Conservation (phyloP, 2,797 vertebrate species). For the Neosilurus mollespiculum region DNA sequence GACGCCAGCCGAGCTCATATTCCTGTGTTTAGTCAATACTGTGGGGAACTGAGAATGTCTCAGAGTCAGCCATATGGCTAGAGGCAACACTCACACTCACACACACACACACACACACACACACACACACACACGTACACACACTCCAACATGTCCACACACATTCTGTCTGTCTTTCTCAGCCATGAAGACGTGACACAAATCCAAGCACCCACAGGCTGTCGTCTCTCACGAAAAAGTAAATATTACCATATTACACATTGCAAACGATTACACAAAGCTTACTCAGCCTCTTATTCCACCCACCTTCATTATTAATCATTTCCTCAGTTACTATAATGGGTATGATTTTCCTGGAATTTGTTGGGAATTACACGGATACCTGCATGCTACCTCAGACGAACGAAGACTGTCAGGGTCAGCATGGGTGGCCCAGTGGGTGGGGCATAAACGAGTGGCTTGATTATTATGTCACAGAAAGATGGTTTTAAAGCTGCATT, state of each 20-base stretch:
- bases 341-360: constrained; percentile 64
- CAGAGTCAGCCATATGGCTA: constrained; percentile 57
- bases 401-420: not conserved
- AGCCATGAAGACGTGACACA: constrained; percentile 66
- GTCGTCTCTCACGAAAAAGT: constrained; percentile 66
- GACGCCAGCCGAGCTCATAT: constrained; percentile 36
- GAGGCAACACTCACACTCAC: constrained; percentile 30
- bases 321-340: constrained; percentile 64
- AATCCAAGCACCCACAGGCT: constrained; percentile 62
- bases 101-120: constrained; percentile 30
- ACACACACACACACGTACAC: constrained; percentile 60
- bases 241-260: constrained; percentile 70
- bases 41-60: constrained; percentile 60
- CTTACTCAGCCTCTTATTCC: constrained; percentile 56
- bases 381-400: constrained; percentile 23
- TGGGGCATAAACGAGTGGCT: not conserved
- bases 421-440: not conserved
- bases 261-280: constrained; percentile 58
- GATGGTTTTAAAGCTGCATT: not conserved
- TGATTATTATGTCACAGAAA: not conserved
- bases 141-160: constrained; percentile 59
- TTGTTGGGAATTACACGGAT: constrained; percentile 44
- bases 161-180: constrained; percentile 34
- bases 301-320: constrained; percentile 68
- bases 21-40: constrained; percentile 50